Percentiles rank a stretch among this genome's conserved stretches.
Evolutionary conservation across 2,113 vertebrate species (phyloP).

Genomic region (Hippocampus barbouri): DNA sequence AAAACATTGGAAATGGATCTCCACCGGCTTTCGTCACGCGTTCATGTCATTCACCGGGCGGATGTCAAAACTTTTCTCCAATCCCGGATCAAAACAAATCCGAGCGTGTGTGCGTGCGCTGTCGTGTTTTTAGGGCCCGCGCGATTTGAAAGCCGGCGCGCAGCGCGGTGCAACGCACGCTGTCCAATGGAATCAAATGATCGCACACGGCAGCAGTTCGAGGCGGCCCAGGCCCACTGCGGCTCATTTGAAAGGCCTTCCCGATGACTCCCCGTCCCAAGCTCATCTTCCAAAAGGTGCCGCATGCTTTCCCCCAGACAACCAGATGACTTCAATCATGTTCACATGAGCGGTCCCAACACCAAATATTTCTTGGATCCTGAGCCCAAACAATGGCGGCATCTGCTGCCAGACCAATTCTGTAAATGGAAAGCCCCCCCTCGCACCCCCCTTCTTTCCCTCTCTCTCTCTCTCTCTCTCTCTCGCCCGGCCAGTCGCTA

Average conservation of each 20-base stretch:
- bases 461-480: constrained; percentile 26
- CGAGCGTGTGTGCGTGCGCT: too few species aligned
- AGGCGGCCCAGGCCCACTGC: neutral
- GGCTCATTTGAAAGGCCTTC: constrained; percentile 2
- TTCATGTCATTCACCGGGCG: too few species aligned
- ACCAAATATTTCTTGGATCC: constrained; percentile 53
- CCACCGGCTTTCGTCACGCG: too few species aligned
- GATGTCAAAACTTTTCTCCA: too few species aligned
- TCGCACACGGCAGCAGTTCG: too few species aligned
- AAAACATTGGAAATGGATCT: too few species aligned
- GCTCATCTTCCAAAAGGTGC: constrained; percentile 31
- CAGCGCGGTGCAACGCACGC: too few species aligned
- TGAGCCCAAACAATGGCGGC: constrained; percentile 57
- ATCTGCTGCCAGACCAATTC: constrained; percentile 37
- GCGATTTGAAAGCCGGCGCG: too few species aligned
- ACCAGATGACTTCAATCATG: constrained; percentile 28
- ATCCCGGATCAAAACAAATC: too few species aligned
- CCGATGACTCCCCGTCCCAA: constrained; percentile 5
- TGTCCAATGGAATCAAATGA: too few species aligned
- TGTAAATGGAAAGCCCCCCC: constrained; percentile 47
- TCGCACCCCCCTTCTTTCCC: constrained; percentile 4
- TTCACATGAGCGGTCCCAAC: constrained; percentile 37
- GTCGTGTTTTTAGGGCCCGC: too few species aligned
- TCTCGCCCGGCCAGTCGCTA: constrained; percentile 56
- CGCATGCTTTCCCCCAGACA: constrained; percentile 32